These are phyloP conservation scores for Propithecus perrieri DNA, from an alignment of 2,797 vertebrate species.

Conservation along the genomic window DNA sequence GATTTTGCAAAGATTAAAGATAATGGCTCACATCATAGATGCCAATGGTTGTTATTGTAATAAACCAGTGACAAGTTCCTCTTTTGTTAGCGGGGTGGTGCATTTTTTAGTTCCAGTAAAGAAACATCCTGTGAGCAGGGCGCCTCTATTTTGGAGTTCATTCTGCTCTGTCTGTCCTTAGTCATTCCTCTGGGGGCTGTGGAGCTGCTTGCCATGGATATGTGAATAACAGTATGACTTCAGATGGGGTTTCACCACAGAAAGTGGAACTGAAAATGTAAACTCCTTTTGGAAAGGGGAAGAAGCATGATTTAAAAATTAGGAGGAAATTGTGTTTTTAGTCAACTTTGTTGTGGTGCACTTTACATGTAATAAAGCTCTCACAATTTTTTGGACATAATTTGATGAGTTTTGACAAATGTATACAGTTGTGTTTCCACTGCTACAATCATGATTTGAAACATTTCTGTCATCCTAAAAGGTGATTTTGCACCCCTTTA, in stretches of 20 bases:
- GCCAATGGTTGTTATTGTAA: background rate
- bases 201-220: background rate
- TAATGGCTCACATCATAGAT: background rate
- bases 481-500: background rate
- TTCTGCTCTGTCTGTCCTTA: background rate
- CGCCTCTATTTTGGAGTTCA: background rate
- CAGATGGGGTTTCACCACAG: background rate
- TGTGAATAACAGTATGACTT: background rate
- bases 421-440: background rate
- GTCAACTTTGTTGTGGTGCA: background rate
- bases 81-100: background rate
- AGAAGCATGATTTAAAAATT: background rate
- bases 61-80: background rate
- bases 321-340: slow-evolving; percentile 25
- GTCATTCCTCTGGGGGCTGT: slow-evolving; percentile 30
- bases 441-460: background rate
- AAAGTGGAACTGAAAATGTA: slow-evolving; percentile 36
- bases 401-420: background rate
- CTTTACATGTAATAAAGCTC: background rate
- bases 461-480: background rate
- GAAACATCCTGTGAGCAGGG: background rate
- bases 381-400: accelerated
- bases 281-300: slow-evolving; percentile 44
- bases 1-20: background rate
- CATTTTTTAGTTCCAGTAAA: background rate